A percentile compares a stretch with the other conserved stretches of the same genome.
Evolutionary conservation across 2,888 invertebrate genomes (phyloP).

Genomic region (Leptinotarsa haldemani): DNA sequence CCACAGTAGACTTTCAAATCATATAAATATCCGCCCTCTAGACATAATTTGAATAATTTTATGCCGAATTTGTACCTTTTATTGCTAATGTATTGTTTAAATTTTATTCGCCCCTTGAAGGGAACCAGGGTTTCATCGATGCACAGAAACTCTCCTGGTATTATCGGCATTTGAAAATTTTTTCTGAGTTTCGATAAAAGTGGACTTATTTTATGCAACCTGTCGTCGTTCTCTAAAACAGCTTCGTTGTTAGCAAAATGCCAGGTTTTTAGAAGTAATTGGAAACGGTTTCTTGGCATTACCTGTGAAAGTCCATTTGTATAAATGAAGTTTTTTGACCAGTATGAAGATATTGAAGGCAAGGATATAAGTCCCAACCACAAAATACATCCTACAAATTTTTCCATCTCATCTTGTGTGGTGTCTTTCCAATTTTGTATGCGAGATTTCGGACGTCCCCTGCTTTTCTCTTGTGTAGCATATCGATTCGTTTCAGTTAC

Average conservation of each 20-base stretch:
- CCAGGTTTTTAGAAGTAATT: conserved; percentile 30
- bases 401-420: conserved; percentile 36
- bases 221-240: conserved; percentile 30
- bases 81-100: conserved; percentile 45
- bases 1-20: conserved; percentile 44
- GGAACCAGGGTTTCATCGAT: conserved; percentile 44
- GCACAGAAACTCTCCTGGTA: conserved; percentile 19
- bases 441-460: conserved; percentile 13
- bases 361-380: conserved; percentile 36
- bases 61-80: conserved; percentile 39
- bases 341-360: conserved; percentile 37
- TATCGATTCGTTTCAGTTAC: no score
- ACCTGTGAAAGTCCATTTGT: conserved; percentile 24
- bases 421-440: conserved; percentile 35
- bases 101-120: conserved; percentile 41
- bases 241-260: conserved; percentile 39
- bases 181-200: conserved; percentile 42
- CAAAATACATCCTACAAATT: conserved; percentile 34
- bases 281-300: conserved; percentile 37
- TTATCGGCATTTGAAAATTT: conserved; percentile 33
- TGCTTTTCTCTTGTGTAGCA: conserved; percentile 17
- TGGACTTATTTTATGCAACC: conserved; percentile 44
- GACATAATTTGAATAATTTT: conserved; percentile 38
- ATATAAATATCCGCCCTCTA: conserved; percentile 41
- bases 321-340: conserved; percentile 37